phyloP scores from a whole-genome alignment of 2,113 vertebrate genomes.

The Macquaria australasica region DNA sequence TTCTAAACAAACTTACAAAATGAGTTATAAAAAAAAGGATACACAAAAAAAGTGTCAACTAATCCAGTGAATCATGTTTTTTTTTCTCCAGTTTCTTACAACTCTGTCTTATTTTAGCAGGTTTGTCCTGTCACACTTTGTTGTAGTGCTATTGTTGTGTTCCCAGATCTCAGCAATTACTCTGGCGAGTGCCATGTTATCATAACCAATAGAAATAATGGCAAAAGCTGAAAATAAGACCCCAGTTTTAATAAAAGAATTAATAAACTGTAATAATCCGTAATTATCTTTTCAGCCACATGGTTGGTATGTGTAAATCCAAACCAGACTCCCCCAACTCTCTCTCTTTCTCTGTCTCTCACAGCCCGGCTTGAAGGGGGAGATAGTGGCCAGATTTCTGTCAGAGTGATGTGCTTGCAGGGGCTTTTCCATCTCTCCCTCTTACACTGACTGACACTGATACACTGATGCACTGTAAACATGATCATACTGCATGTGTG shows the following conservation, averaged over 20 bases:
- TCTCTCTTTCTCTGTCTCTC: slow-evolving; percentile 47
- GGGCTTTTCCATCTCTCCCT: slow-evolving; percentile 74
- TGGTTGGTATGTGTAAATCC: neutral
- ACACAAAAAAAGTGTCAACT: neutral
- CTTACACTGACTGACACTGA: slow-evolving; percentile 81
- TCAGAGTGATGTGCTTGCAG: slow-evolving; percentile 80
- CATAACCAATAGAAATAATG: neutral
- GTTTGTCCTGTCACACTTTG: neutral
- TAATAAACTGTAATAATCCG: too few species aligned
- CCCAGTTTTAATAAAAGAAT: neutral
- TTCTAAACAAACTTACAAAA: neutral
- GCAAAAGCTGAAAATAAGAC: neutral
- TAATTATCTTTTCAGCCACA: slow-evolving; percentile 1
- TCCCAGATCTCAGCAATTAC: neutral
- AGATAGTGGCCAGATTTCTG: slow-evolving; percentile 81
- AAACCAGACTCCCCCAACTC: neutral
- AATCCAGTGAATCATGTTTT: neutral
- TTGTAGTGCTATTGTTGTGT: too few species aligned
- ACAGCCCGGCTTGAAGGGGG: slow-evolving; percentile 63
- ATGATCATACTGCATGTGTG: slow-evolving; percentile 47
- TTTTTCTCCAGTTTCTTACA: neutral
- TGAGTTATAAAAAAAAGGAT: too few species aligned
- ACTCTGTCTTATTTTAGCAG: neutral
- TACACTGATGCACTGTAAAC: slow-evolving; percentile 73
- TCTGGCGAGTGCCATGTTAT: neutral